Percentiles rank a stretch among this genome's conserved stretches.
Conservation (phyloP, 2,888 invertebrate genomes). For the Epistrophe eligans region DNA sequence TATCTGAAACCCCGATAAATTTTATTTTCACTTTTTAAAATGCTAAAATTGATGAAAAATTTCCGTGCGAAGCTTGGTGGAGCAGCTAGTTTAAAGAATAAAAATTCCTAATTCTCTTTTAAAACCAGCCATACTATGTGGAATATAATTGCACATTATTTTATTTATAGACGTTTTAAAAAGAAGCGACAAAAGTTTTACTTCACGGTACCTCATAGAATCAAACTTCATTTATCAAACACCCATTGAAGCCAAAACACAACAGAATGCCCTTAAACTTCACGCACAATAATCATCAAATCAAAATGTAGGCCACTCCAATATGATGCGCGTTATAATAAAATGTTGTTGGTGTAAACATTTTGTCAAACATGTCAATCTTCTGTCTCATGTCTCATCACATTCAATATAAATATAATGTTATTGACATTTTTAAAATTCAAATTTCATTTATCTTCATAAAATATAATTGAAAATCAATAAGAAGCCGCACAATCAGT, state of each 20-base stretch:
- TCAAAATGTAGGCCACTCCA: constrained; percentile 16
- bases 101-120: too few relatives aligned
- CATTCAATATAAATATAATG: not conserved
- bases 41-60: too few relatives aligned
- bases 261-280: constrained; percentile 11
- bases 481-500: constrained; percentile 38
- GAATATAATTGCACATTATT: too few relatives aligned
- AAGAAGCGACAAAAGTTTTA: too few relatives aligned
- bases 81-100: too few relatives aligned
- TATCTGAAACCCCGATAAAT: too few relatives aligned
- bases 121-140: too few relatives aligned
- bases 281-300: not conserved
- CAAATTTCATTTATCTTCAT: constrained; percentile 49
- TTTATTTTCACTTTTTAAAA: too few relatives aligned
- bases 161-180: too few relatives aligned
- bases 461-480: constrained; percentile 48
- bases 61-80: too few relatives aligned
- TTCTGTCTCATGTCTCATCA: constrained; percentile 16
- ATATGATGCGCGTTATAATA: not conserved
- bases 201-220: too few relatives aligned
- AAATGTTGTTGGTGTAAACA: constrained; percentile 23
- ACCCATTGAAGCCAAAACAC: not conserved
- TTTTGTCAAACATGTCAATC: constrained; percentile 43
- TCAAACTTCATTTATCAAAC: not conserved
- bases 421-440: constrained; percentile 20